A percentile compares a stretch with the other conserved stretches of the same genome.
Conservation (phyloP, 2,113 vertebrate genomes). For the Motacilla alba region DNA sequence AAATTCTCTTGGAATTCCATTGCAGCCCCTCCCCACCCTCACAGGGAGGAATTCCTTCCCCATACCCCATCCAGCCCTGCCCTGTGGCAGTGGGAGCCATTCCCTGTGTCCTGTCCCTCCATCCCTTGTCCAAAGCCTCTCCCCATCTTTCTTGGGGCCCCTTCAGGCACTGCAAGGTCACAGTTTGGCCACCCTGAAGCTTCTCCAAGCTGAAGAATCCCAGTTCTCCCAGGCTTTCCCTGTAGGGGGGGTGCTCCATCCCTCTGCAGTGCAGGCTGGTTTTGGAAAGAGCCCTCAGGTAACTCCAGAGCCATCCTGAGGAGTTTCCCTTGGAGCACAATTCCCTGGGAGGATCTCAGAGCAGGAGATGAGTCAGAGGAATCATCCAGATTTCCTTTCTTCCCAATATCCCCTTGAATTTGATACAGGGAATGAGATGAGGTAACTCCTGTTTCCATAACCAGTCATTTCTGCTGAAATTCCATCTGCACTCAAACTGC, state of each 20-base stretch:
- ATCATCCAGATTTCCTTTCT: not conserved
- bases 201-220: not conserved
- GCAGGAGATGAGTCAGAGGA: not conserved
- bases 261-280: fast-evolving
- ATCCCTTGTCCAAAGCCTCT: not conserved
- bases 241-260: too few relatives aligned
- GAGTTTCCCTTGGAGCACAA: not conserved
- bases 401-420: not conserved
- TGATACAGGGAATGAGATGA: not conserved
- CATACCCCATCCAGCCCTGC: not conserved
- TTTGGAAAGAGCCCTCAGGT: not conserved
- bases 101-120: not conserved
- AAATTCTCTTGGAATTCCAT: not conserved
- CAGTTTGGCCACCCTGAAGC: not conserved
- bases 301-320: not conserved
- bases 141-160: not conserved
- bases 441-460: not conserved
- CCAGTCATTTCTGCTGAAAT: conserved; percentile 19
- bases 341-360: not conserved
- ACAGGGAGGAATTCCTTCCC: not conserved
- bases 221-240: not conserved
- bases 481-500: not conserved
- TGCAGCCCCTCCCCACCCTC: not conserved
- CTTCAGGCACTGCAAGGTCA: not conserved
- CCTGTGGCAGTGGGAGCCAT: not conserved